phyloP scores from a whole-genome alignment of 2,113 vertebrate genomes.

The Neolamprologus tretocephalus region DNA sequence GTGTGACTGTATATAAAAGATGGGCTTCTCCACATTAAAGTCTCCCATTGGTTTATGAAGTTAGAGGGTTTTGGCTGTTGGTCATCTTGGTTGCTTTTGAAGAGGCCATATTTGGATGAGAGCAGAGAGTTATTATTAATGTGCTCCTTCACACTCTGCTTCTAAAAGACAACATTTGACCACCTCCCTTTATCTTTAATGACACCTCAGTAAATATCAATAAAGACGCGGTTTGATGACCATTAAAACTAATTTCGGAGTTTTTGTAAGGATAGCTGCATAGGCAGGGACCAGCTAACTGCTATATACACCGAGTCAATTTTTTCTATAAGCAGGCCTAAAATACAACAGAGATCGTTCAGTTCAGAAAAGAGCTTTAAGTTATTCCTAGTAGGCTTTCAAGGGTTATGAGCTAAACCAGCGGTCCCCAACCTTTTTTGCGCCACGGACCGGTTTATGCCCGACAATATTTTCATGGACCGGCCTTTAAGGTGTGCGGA shows the following conservation, averaged over 20 bases:
- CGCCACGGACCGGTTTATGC: too few relatives aligned
- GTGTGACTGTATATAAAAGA: background rate
- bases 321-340: background rate
- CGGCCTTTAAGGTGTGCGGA: fast-evolving
- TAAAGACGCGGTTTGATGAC: fast-evolving
- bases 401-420: background rate
- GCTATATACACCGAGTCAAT: fast-evolving
- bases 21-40: fast-evolving
- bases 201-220: fast-evolving
- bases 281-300: fast-evolving
- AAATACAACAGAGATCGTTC: background rate
- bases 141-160: background rate
- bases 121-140: background rate
- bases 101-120: background rate
- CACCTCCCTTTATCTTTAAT: background rate
- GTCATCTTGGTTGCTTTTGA: background rate
- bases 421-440: too few relatives aligned
- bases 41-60: background rate
- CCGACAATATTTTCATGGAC: too few relatives aligned
- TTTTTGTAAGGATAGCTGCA: background rate
- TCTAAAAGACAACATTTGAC: background rate
- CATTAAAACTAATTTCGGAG: background rate
- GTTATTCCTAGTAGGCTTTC: background rate
- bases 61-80: background rate
- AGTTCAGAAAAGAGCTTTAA: background rate